A percentile compares a stretch with the other conserved stretches of the same genome.
Evolutionary conservation across 2,797 vertebrate genomes (phyloP).

Genomic region (Lindbergichthys nudifrons): DNA sequence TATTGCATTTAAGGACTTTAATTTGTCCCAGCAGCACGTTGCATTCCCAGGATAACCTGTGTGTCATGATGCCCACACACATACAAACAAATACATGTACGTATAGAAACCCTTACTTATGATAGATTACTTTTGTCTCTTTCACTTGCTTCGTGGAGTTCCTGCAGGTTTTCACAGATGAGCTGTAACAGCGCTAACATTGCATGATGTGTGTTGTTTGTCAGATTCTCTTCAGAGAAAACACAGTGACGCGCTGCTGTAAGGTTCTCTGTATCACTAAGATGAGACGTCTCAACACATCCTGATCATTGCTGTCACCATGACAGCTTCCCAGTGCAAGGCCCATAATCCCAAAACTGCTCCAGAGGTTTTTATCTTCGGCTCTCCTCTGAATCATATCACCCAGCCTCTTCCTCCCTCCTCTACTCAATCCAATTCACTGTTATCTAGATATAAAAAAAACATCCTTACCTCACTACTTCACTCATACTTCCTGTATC

Average conservation of each 20-base stretch:
- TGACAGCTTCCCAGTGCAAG: constrained; percentile 4
- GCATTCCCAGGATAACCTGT: neutral
- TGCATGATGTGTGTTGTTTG: constrained; percentile 1
- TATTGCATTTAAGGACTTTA: no score
- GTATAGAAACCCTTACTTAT: constrained; percentile 9
- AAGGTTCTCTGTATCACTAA: constrained; percentile 17
- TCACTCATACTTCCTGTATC: constrained; percentile 19
- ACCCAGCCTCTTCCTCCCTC: constrained; percentile 1
- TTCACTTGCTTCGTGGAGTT: neutral
- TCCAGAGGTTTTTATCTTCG: constrained; percentile 26
- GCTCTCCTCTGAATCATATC: constrained; percentile 38
- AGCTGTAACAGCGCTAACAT: neutral
- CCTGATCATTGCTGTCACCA: constrained; percentile 20
- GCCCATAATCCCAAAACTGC: constrained; percentile 28
- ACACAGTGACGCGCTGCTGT: neutral
- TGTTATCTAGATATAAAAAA: constrained; percentile 15
- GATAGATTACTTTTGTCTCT: constrained; percentile 12
- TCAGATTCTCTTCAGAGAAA: constrained; percentile 1
- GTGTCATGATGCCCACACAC: neutral
- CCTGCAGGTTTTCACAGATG: constrained; percentile 15
- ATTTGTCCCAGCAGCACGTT: no score
- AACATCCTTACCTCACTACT: constrained; percentile 11
- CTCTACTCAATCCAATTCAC: constrained; percentile 28
- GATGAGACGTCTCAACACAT: constrained; percentile 24
- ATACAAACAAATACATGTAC: neutral